Base-by-base conservation (phyloP, 2,888 invertebrate genomes). In the Caenorhabditis sp. region DNA sequence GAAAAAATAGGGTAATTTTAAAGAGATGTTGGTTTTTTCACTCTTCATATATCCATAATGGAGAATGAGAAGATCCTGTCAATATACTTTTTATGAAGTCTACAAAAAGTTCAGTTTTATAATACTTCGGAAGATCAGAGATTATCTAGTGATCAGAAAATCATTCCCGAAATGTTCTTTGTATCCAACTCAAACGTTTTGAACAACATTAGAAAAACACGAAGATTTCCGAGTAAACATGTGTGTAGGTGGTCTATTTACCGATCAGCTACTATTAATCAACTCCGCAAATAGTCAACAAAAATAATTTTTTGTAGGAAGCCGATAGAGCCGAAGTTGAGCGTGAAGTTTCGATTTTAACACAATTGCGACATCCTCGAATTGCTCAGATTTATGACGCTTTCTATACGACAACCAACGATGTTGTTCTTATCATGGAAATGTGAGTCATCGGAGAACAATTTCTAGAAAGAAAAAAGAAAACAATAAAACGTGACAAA, bases 361-460 rank as follows among this genome's bases (percentile, higher is more conserved):
- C 94, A 88, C 91, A 92, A 79, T 91, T 99, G 66, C 93, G 95
- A 86, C 97, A 99, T 90, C 95, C 95, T 36, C 90, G 96, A 77
- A 92, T 99, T 60, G 94, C 97, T 85, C 97, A 97, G 89, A 92
- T 99, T 56, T 99, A 96, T 89, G 99, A 97, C 87, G 95, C 97
- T 14, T 97, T 95, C 89, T 96, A 96, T 89, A 92, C 90, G 67
- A 87, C 91, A 78, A 93, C 93, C 90, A 91, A 92, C 78, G 93
- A 94, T 88, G 95, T 97, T 92, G 95, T 95, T 90, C 94, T 99
- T 85, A 93, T 99, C 80, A 91, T 97, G 78, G 99, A 99, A 91
- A 91, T 99, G 99, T 99, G 91, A 93, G 95, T 58, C 49, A 20
- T 50, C 49, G 36, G 38, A 20, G 4, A 31, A 31, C 4, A 7